Evolutionary conservation across 2,113 vertebrate genomes (phyloP), one percentile per base, ranked within the genome.

Genomic region (Cnemophilus loriae): DNA sequence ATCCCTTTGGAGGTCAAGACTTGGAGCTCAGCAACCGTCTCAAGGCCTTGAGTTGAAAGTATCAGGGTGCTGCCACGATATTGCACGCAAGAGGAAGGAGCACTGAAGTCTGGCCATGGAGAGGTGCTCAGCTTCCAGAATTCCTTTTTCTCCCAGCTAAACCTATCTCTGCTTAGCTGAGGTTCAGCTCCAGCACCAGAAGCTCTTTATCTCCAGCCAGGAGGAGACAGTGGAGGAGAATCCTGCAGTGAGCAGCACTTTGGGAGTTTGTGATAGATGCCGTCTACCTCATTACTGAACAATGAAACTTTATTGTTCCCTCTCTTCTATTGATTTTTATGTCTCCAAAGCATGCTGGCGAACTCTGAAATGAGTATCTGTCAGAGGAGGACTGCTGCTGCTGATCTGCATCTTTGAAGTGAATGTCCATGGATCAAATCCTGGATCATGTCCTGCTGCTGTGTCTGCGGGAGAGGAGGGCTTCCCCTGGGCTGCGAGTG

Each of bases 271-370:
- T 95, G 96, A 92, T 93, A 79, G 95, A 96, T 95, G 67, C 93
- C 0, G 17, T 95, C 95, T 90, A 92, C 85, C 95, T 95, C 96
- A 95, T 97, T 96, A 97, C 89, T 46, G 92, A 82, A 93, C 96
- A 91, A 94, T 90, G 95, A 95, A 97, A 97, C 93, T 96, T 95
- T 93, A 95, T 95, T 91, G 93, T 97, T 97, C 96, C 78, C 81
- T 95, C 85, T 90, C 76, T 97, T 97, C 88, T 96, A 97, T 97
- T 95, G 97, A 97, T 97, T 97, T 97, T 96, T 84, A 88, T 91
- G 95, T 90, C 95, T 97, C 95, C 85, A 88, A 91, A 95, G 93
- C 86, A 33, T 7, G 33, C 86, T 84, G 96, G 84, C 4, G 5
- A 96, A 80, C 89, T 93, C 94, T 90, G 91, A 97, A 97, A 95